phyloP scores from a whole-genome alignment of 2,113 vertebrate species.

The Thamnaconus septentrionalis region DNA sequence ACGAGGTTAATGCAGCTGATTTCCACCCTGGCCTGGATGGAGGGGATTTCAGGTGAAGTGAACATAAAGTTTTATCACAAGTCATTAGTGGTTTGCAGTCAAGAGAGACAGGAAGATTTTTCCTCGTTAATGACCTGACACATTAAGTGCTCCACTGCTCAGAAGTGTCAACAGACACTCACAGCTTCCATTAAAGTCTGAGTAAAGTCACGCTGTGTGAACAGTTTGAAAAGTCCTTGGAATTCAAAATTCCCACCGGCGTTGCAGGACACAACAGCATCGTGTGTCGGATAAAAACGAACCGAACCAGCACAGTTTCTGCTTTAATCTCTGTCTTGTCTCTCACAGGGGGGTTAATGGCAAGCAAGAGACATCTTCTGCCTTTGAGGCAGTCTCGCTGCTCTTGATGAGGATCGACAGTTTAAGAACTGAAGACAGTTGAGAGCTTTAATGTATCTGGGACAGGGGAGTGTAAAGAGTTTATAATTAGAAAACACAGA shows the following conservation, averaged over 20 bases:
- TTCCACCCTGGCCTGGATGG: not conserved
- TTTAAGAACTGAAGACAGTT: constrained; percentile 2
- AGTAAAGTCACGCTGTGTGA: no score
- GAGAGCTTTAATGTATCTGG: constrained; percentile 11
- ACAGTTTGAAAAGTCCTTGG: not conserved
- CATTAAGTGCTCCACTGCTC: no score
- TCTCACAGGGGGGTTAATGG: not conserved
- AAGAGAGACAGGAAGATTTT: no score
- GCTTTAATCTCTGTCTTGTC: constrained; percentile 14
- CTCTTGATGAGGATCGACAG: constrained; percentile 25
- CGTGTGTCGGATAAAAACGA: constrained; percentile 1
- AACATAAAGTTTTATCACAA: not conserved
- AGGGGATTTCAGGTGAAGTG: not conserved
- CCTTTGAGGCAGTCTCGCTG: constrained; percentile 27
- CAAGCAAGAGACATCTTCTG: constrained; percentile 25
- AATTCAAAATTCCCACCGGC: not conserved
- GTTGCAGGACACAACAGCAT: not conserved
- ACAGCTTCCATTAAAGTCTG: not conserved
- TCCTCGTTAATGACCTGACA: no score
- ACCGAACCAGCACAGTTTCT: constrained; percentile 8
- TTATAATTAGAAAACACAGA: constrained; percentile 31
- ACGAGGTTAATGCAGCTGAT: constrained; percentile 7
- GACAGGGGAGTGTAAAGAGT: constrained; percentile 1
- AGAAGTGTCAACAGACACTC: not conserved
- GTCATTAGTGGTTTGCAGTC: not conserved